Evolutionary conservation across 2,113 vertebrate genomes (phyloP), one percentile per base, ranked within the genome.

Genomic region (Poeciliopsis retropinna): DNA sequence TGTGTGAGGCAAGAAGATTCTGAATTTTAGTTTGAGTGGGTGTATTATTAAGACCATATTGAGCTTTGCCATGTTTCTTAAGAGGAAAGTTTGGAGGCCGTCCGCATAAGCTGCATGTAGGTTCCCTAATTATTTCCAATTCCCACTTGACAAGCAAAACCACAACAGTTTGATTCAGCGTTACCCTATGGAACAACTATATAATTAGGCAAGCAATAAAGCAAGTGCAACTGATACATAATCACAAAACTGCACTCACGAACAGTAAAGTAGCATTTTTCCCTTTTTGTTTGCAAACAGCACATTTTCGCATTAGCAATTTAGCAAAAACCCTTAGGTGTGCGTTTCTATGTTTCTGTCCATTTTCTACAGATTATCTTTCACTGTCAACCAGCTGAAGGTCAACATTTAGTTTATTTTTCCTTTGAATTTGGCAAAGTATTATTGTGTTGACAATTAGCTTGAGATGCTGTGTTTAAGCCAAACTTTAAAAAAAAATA

Each of bases 191-290:
- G 80, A 88, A 92, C 87, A 85, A 85, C 44, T 89, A 90, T 89
- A 86, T 91, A 89, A 70, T 79, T 74, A 89, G 86, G 91, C 91
- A 89, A 91, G 90, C 92, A 84, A 72, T 77, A 90, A 87, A 91
- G 88, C 90, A 74, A 82, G 90, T 91, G 91, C 87, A 92, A 93
- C 91, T 90, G 78, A 92, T 91, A 91, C 85, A 79, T 79, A 85
- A 75, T 90, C 82, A 90, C 91, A 92, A 64, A 85, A 81, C 78
- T 87, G 86, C 81, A 92, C 87, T 91, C 83, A 90, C 84, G 86
- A 83, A 89, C 81, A 85, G 76, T 78, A 84, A 89, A 92, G 84
- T 80, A 85, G 70, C 69, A 80, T 28, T 70, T 76, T 57, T 25
- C 51, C 51, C 70, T 62, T 67, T 65, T 81, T 68, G 68, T 83